Conservation (phyloP, 2,797 vertebrate species). For the Neomorphus geoffroyi region DNA sequence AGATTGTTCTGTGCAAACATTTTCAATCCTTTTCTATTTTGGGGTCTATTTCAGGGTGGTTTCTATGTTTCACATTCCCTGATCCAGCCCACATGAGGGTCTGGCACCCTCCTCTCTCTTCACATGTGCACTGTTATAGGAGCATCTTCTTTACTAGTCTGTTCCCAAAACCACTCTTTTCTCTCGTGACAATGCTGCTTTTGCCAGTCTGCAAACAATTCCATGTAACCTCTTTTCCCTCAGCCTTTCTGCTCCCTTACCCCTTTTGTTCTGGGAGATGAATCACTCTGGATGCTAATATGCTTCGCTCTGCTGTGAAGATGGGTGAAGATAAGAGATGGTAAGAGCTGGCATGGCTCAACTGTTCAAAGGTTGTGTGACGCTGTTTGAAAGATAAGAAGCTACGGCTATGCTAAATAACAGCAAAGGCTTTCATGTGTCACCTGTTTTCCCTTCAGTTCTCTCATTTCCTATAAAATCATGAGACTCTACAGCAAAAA, state of each 20-base stretch:
- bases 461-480: background rate
- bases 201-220: background rate
- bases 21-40: background rate
- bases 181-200: background rate
- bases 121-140: background rate
- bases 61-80: background rate
- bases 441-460: background rate
- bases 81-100: background rate
- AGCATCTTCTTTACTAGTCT: background rate
- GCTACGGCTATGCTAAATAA: background rate
- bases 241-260: background rate
- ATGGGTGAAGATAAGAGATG: background rate
- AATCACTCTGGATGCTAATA: background rate
- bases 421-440: conserved; percentile 23
- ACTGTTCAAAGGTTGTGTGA: background rate
- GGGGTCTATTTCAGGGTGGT: background rate
- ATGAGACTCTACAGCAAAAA: background rate
- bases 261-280: conserved; percentile 22
- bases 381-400: background rate
- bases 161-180: background rate
- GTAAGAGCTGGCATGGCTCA: background rate
- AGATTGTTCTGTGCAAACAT: background rate
- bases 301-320: background rate
- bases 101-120: background rate
- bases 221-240: background rate